These are phyloP conservation scores for Eristalinus sepulchralis DNA, from an alignment of 2,888 invertebrate genomes.

Conservation along the genomic window DNA sequence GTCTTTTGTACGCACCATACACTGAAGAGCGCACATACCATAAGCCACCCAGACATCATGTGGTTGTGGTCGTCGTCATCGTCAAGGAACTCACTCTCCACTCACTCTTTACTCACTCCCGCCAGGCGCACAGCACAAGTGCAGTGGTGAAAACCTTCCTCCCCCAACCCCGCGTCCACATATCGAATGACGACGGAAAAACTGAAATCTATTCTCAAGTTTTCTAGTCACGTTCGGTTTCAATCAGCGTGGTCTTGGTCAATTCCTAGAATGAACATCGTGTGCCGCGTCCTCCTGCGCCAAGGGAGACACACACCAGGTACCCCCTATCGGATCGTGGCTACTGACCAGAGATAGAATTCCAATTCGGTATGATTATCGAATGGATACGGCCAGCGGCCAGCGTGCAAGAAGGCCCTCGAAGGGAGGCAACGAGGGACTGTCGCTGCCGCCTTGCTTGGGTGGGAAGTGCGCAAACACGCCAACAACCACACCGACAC, in stretches of 20 bases:
- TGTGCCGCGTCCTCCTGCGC: constrained; percentile 78
- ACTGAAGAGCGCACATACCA: constrained; percentile 17
- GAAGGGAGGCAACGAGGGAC: not conserved
- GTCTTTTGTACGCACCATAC: constrained; percentile 37
- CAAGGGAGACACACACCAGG: constrained; percentile 8
- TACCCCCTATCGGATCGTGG: constrained; percentile 26
- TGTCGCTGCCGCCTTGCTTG: not conserved
- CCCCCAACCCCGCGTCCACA: not conserved
- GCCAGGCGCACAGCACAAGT: constrained; percentile 25
- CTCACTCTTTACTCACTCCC: too few relatives aligned
- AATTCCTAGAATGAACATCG: constrained; percentile 72
- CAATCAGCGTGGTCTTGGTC: constrained; percentile 74
- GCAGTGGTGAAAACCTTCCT: constrained; percentile 10
- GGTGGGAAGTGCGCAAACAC: not conserved
- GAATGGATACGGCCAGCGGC: constrained; percentile 45
- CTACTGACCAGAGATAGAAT: constrained; percentile 29
- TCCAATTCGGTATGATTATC: constrained; percentile 46
- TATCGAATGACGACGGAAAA: constrained; percentile 35
- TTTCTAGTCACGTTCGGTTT: constrained; percentile 80
- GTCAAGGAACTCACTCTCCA: constrained; percentile 6
- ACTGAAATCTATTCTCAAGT: constrained; percentile 71
- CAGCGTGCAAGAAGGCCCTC: not conserved
- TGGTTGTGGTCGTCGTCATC: constrained; percentile 6
- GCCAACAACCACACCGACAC: not conserved
- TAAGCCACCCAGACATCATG: constrained; percentile 22